Percentiles rank a stretch among this genome's conserved stretches.
These are phyloP conservation scores for Pygoscelis antarcticus DNA, from an alignment of 2,113 vertebrate genomes.

Conservation along the genomic window DNA sequence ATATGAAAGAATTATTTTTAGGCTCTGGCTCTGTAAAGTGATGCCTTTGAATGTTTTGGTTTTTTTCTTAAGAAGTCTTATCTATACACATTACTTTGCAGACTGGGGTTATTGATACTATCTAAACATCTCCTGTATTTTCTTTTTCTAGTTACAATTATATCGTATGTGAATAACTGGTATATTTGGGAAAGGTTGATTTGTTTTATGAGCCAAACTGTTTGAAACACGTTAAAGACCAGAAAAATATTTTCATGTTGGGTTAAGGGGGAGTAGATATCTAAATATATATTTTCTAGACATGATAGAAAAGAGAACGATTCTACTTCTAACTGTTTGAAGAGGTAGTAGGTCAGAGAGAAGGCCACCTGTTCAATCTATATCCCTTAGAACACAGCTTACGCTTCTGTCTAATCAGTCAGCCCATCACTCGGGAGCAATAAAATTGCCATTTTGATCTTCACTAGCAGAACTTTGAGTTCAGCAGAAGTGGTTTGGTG, in stretches of 20 bases:
- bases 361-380: not conserved
- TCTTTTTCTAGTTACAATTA: not conserved
- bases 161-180: not conserved
- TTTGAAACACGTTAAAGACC: not conserved
- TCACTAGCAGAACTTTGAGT: not conserved
- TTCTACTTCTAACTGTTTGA: not conserved
- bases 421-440: not conserved
- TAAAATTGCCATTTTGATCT: not conserved
- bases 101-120: not conserved
- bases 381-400: not conserved
- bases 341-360: not conserved
- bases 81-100: not conserved
- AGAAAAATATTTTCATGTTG: not conserved
- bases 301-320: not conserved
- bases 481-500: not conserved
- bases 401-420: slow-evolving; percentile 18
- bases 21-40: not conserved
- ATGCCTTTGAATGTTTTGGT: not conserved
- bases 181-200: not conserved
- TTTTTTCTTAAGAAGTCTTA: not conserved
- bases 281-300: not conserved
- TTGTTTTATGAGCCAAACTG: not conserved
- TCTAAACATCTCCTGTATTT: not conserved
- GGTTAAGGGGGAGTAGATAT: not conserved
- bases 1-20: not conserved